These are phyloP conservation scores for Scolopax mira DNA, from an alignment of 2,113 vertebrate genomes.

Conservation along the genomic window DNA sequence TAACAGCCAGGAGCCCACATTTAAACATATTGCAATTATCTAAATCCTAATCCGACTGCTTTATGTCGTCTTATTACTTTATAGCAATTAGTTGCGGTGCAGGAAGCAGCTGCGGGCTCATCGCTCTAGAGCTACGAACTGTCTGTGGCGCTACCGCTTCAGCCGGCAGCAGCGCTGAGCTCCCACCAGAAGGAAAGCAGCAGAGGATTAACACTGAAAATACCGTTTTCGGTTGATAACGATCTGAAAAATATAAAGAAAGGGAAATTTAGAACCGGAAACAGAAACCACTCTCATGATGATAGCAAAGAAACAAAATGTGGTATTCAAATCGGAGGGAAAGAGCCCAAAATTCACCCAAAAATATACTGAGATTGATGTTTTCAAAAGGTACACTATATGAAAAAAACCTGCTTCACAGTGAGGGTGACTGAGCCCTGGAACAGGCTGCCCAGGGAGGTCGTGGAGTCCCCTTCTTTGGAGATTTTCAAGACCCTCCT, in stretches of 20 bases:
- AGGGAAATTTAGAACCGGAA: background rate
- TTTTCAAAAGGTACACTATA: background rate
- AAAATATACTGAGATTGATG: background rate
- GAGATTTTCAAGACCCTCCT: too few species aligned
- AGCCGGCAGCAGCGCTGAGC: background rate
- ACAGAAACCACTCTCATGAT: fast-evolving
- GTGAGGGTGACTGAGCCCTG: too few species aligned
- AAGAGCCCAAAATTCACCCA: background rate
- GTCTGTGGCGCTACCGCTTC: background rate
- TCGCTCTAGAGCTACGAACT: background rate
- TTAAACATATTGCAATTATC: background rate
- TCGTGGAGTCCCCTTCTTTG: too few species aligned
- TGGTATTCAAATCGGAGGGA: background rate
- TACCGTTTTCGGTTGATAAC: background rate
- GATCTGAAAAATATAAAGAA: background rate
- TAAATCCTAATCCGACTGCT: background rate
- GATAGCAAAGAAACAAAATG: background rate
- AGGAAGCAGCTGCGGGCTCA: background rate
- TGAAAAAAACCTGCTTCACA: too few species aligned
- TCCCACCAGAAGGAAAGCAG: background rate
- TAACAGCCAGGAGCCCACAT: background rate
- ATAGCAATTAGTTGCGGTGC: background rate
- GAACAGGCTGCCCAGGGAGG: too few species aligned
- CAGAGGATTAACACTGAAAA: background rate
- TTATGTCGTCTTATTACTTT: background rate